Evolutionary conservation across 2,113 vertebrate species (phyloP), one percentile per base, ranked within the genome.

Genomic region (Circaetus gallicus): DNA sequence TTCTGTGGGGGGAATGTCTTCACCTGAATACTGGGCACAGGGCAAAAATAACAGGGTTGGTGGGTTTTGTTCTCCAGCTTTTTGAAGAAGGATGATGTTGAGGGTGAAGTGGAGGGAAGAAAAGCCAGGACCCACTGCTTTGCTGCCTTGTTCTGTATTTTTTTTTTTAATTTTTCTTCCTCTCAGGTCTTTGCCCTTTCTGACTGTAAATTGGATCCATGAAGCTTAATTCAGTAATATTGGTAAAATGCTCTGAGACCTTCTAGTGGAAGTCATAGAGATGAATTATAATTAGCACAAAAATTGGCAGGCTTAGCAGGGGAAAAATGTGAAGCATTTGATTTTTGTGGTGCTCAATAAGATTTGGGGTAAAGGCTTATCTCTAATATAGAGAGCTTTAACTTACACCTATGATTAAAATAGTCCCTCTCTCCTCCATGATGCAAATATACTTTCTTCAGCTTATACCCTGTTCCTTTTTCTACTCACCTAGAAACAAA

Each of bases 261-360:
- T 93, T 78, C 85, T 12, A 32, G 59, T n/a, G 73, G 69, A 89
- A 89, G 88, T 93, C 83, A 52, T 25, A 34, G 90, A 86, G 91
- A 72, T 56, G 80, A n/a, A 74, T 94, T 96, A 96, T 94, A 95
- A 91, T 95, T 86, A 96, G 85, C 93, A 90, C 89, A 92, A 65
- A 50, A 94, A 82, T 59, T 92, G 94, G 92, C 96, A 97, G 82
- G 32, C 90, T 18, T 59, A 73, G 76, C 82, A 58, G 72, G 43
- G 76, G 52, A 13, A 34, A 13, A 65, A 91, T 67, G 59, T n/a
- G 89, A 74, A 92, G 43, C 18, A 0, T 63, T 78, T 78, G 86
- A 82, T 95, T 96, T 81, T 32, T 66, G n/a, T 92, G 95, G 47
- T 1, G 3, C 62, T 96, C 67, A 31, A 3, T 22, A 26, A 34